Conservation (phyloP, 30 jellyfish, hydroid and myxozoan species). For the Turritopsis dohrnii region DNA sequence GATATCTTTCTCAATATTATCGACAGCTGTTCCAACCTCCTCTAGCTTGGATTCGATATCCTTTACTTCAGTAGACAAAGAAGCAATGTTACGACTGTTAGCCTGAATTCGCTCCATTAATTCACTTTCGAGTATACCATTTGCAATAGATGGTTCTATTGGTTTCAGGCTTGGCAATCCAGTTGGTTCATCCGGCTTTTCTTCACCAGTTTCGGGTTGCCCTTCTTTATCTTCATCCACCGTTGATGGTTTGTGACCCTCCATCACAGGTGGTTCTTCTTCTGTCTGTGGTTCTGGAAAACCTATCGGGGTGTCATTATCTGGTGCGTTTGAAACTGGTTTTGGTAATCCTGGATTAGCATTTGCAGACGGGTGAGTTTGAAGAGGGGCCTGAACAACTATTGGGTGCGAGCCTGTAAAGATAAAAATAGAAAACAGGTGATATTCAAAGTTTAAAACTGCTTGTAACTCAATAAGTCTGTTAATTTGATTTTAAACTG, state of each 20-base stretch:
- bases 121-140: background rate
- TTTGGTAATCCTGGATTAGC: conserved; percentile 17
- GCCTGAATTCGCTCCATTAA: conserved; percentile 15
- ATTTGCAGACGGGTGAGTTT: background rate
- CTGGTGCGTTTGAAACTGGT: conserved; percentile 24
- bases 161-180: conserved; percentile 8
- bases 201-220: background rate
- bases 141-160: background rate
- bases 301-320: background rate
- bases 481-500: background rate
- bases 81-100: conserved; percentile 22
- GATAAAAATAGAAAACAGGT: too few species aligned
- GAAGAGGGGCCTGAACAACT: background rate
- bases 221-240: conserved; percentile 12
- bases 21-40: conserved; percentile 72
- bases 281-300: background rate
- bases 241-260: background rate
- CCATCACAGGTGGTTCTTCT: background rate
- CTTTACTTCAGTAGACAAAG: conserved; percentile 47
- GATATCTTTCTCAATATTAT: conserved; percentile 52
- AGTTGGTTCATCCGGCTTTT: background rate
- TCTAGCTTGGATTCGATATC: conserved; percentile 61
- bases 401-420: background rate
- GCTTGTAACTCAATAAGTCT: background rate
- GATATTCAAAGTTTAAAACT: too few species aligned